These are phyloP conservation scores for Phragmatobia fuliginosa DNA, from an alignment of 2,888 invertebrate genomes.

Conservation along the genomic window DNA sequence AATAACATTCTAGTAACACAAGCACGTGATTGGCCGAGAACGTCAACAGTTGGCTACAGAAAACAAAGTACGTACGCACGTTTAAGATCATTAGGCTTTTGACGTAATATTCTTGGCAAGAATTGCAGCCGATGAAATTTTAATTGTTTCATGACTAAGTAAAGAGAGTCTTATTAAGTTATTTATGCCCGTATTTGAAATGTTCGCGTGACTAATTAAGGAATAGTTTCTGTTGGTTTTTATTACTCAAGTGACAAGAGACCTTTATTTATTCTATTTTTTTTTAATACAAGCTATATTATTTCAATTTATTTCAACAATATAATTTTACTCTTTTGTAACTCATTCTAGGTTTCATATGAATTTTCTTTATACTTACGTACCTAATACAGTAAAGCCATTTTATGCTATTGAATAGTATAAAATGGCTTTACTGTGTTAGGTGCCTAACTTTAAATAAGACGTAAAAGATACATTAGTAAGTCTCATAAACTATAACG, in stretches of 20 bases:
- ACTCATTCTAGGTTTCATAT: neutral
- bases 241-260: slow-evolving; percentile 7
- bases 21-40: slow-evolving; percentile 42
- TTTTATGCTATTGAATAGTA: neutral
- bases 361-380: neutral
- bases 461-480: no score
- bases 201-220: slow-evolving; percentile 41
- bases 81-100: slow-evolving; percentile 26
- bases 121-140: slow-evolving; percentile 28
- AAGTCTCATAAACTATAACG: neutral
- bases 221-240: slow-evolving; percentile 17
- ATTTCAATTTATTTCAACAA: neutral
- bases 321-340: neutral
- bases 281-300: slow-evolving; percentile 1
- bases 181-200: slow-evolving; percentile 8
- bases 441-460: no score
- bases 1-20: slow-evolving; percentile 38
- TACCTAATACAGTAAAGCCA: neutral
- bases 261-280: slow-evolving; percentile 10
- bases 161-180: slow-evolving; percentile 17
- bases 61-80: slow-evolving; percentile 35
- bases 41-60: slow-evolving; percentile 46
- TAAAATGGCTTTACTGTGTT: no score
- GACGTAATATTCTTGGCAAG: slow-evolving; percentile 40
- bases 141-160: slow-evolving; percentile 37